Evolutionary conservation across 1,140 invertebrate genomes (phyloP).

Genomic region (Aphelinus atriplicis): DNA sequence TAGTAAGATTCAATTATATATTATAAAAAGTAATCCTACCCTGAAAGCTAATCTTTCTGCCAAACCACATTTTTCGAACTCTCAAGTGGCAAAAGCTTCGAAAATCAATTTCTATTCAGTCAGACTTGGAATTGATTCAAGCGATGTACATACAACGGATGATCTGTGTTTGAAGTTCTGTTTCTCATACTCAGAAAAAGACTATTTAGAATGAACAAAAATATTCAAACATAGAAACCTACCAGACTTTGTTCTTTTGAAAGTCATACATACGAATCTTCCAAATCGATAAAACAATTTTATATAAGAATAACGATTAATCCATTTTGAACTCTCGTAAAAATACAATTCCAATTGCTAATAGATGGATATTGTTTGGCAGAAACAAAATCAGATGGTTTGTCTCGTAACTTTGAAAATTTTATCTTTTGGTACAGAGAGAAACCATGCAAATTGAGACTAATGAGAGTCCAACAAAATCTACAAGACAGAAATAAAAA

Average conservation of each 20-base stretch:
- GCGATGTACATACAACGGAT: neutral
- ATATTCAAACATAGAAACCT: conserved; percentile 20
- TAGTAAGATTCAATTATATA: conserved; percentile 28
- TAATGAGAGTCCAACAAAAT: too few relatives aligned
- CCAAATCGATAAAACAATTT: neutral
- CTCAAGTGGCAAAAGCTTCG: conserved; percentile 14
- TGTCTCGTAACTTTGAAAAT: neutral
- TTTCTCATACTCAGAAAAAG: conserved; percentile 28
- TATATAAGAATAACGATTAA: neutral
- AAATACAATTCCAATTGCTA: neutral
- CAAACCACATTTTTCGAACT: conserved; percentile 14
- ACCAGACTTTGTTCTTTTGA: conserved; percentile 12
- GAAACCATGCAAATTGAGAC: neutral
- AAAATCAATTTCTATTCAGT: conserved; percentile 3
- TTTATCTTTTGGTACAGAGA: neutral
- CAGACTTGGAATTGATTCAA: conserved; percentile 16
- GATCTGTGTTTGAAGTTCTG: conserved; percentile 1
- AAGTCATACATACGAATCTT: neutral
- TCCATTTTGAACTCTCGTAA: neutral
- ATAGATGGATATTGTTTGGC: neutral
- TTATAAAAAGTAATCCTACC: conserved; percentile 35
- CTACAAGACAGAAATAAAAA: too few relatives aligned
- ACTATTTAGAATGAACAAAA: conserved; percentile 20
- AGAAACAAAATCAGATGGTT: neutral
- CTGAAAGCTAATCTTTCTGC: conserved; percentile 38